These are phyloP conservation scores for Eutolmus rufibarbis DNA, from an alignment of 2,888 invertebrate genomes.

Conservation along the genomic window DNA sequence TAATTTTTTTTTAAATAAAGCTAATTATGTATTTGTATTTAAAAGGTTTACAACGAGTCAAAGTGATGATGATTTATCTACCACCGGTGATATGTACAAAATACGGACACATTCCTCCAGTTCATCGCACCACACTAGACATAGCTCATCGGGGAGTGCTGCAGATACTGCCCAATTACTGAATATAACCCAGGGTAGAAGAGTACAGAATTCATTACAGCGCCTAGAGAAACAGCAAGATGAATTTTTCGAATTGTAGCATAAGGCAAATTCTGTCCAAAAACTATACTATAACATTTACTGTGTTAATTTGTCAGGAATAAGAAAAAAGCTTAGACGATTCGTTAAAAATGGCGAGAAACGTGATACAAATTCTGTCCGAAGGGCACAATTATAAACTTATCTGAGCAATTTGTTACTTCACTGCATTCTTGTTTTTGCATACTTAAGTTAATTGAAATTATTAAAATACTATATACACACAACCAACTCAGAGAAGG, in stretches of 20 bases:
- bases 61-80: slow-evolving; percentile 58
- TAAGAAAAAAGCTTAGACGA: slow-evolving; percentile 26
- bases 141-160: slow-evolving; percentile 65
- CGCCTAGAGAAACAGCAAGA: slow-evolving; percentile 86
- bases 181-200: slow-evolving; percentile 80
- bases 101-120: slow-evolving; percentile 51
- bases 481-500: not conserved
- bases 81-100: slow-evolving; percentile 52
- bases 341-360: not conserved
- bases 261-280: slow-evolving; percentile 53
- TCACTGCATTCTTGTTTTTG: slow-evolving; percentile 21
- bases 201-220: slow-evolving; percentile 80
- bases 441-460: slow-evolving; percentile 13
- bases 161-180: slow-evolving; percentile 61
- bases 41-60: slow-evolving; percentile 58
- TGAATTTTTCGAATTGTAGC: slow-evolving; percentile 92
- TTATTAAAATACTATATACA: not conserved
- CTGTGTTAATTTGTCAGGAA: slow-evolving; percentile 38
- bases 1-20: not conserved
- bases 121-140: slow-evolving; percentile 58
- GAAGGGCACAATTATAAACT: slow-evolving; percentile 40
- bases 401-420: slow-evolving; percentile 36
- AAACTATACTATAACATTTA: slow-evolving; percentile 40
- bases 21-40: not conserved
- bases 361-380: slow-evolving; percentile 31